Evolutionary conservation across 2,113 vertebrate species (phyloP).

Genomic region (Malurus alboscapulatus): DNA sequence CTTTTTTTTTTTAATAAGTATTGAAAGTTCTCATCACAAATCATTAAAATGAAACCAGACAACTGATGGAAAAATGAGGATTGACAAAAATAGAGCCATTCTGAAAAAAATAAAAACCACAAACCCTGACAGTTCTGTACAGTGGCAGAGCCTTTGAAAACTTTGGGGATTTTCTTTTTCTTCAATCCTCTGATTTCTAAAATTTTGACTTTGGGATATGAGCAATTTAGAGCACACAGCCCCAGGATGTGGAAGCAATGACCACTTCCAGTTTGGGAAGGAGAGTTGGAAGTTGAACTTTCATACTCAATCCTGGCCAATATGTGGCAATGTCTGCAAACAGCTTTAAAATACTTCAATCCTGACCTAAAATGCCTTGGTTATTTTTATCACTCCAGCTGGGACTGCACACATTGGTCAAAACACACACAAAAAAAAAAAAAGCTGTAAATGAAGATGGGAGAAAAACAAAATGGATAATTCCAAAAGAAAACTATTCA

Average conservation of each 20-base stretch:
- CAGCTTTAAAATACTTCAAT: background rate
- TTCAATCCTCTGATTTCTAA: background rate
- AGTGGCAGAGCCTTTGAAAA: background rate
- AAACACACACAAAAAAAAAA: background rate
- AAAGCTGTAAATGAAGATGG: background rate
- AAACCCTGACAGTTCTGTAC: background rate
- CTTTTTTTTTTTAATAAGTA: background rate
- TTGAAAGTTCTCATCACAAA: background rate
- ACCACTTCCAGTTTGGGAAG: background rate
- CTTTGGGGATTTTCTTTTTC: background rate
- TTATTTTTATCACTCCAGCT: background rate
- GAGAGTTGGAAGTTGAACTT: background rate
- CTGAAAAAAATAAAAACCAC: background rate
- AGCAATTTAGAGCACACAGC: background rate
- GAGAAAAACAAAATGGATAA: background rate
- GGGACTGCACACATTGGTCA: background rate
- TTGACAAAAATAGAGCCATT: background rate
- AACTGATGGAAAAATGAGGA: background rate
- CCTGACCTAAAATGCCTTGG: background rate
- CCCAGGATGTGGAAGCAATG: background rate
- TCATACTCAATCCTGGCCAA: background rate
- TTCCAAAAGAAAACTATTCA: background rate
- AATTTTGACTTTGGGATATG: background rate
- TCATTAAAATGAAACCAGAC: background rate
- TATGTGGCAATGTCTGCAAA: background rate